Evolutionary conservation across 2,113 vertebrate species (phyloP).

Genomic region (Gallinago paraguaiae): DNA sequence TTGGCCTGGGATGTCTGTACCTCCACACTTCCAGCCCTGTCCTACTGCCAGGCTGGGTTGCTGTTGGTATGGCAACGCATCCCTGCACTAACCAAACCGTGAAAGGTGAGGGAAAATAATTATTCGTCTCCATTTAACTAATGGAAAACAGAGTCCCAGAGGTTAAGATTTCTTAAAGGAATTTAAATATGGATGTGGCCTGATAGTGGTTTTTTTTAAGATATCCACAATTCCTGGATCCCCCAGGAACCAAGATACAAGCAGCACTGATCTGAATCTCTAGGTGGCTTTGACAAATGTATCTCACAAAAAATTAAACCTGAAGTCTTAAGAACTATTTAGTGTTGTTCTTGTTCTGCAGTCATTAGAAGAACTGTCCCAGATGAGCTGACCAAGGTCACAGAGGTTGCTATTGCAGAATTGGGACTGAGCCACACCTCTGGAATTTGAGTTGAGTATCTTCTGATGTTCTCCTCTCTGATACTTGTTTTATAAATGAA

Average conservation of each 20-base stretch:
- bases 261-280: neutral
- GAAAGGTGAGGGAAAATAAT: constrained; percentile 54
- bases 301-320: neutral
- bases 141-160: neutral
- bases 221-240: neutral
- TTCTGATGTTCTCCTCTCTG: neutral
- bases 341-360: neutral
- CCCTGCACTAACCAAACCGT: constrained; percentile 27
- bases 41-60: neutral
- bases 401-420: neutral
- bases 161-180: neutral
- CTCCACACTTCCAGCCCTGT: constrained; percentile 23
- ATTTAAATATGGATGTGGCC: neutral
- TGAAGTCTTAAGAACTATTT: neutral
- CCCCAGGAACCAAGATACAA: neutral
- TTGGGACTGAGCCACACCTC: neutral
- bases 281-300: neutral
- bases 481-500: neutral
- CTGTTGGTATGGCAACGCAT: constrained; percentile 62
- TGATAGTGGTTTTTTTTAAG: neutral
- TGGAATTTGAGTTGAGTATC: neutral
- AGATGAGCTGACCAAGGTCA: neutral
- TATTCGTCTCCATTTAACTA: constrained; percentile 42
- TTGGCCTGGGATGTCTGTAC: constrained; percentile 14
- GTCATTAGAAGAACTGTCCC: neutral